A percentile compares a stretch with the other conserved stretches of the same genome.
Evolutionary conservation across 2,888 invertebrate genomes (phyloP).

Genomic region (Campaea margaritaria): DNA sequence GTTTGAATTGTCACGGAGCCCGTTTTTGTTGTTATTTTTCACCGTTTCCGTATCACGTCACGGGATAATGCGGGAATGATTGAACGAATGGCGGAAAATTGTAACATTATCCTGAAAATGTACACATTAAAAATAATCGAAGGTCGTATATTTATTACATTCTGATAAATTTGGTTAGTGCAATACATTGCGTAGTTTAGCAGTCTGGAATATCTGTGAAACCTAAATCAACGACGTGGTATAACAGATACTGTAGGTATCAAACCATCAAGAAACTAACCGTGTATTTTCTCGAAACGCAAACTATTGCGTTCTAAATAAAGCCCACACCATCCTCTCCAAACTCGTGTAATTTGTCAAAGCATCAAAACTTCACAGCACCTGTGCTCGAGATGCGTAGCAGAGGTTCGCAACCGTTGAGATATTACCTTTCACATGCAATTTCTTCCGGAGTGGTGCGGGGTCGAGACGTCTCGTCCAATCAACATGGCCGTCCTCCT

Average conservation of each 20-base stretch:
- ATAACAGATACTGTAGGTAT: no score
- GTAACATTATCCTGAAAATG: not conserved
- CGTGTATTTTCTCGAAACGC: not conserved
- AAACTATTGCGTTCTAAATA: slow-evolving; percentile 16
- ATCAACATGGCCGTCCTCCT: slow-evolving; percentile 68
- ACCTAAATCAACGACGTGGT: no score
- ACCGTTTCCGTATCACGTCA: slow-evolving; percentile 54
- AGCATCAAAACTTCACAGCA: slow-evolving; percentile 52
- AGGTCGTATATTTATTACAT: no score
- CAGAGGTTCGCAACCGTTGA: slow-evolving; percentile 62
- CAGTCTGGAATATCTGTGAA: no score
- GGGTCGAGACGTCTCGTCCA: slow-evolving; percentile 65
- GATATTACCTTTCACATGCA: slow-evolving; percentile 69
- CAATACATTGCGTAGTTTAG: no score
- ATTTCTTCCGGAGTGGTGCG: slow-evolving; percentile 58
- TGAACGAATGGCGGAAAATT: not conserved
- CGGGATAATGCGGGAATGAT: slow-evolving; percentile 4
- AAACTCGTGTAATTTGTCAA: slow-evolving; percentile 48
- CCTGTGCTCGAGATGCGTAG: slow-evolving; percentile 52
- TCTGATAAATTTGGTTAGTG: no score
- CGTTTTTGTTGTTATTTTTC: slow-evolving; percentile 69
- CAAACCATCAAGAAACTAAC: no score
- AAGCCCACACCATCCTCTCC: slow-evolving; percentile 23
- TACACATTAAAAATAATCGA: no score
- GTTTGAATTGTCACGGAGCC: slow-evolving; percentile 74